Percentiles rank a stretch among this genome's conserved stretches.
Conservation (phyloP, 2,797 vertebrate genomes). For the Chaunax sp. region DNA sequence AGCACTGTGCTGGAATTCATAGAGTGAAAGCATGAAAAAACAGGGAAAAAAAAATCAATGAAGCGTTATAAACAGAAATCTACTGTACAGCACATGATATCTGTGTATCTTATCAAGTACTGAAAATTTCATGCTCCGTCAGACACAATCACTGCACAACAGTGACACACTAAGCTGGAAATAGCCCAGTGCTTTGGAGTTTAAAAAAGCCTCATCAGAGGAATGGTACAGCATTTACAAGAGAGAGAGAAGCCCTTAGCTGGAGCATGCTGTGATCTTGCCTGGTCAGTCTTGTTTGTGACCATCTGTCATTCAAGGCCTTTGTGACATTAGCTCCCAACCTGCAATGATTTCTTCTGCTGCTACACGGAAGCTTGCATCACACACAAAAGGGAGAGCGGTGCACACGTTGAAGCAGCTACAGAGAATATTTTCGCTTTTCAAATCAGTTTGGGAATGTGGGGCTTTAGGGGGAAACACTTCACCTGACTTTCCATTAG, state of each 20-base stretch:
- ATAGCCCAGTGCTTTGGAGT: constrained; percentile 39
- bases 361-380: constrained; percentile 21
- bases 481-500: too few species aligned
- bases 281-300: constrained; percentile 48
- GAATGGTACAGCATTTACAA: constrained; percentile 54
- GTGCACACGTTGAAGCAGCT: constrained; percentile 13
- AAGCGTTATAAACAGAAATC: too few species aligned
- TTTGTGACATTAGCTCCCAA: constrained; percentile 46
- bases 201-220: constrained; percentile 49
- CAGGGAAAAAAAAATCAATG: too few species aligned
- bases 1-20: too few species aligned
- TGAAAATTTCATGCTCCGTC: too few species aligned
- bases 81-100: too few species aligned
- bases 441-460: too few species aligned
- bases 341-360: constrained; percentile 57
- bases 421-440: constrained; percentile 42
- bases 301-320: constrained; percentile 48
- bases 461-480: too few species aligned
- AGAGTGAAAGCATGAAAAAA: neutral
- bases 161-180: constrained; percentile 41
- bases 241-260: constrained; percentile 47
- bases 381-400: too few species aligned
- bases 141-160: constrained; percentile 21
- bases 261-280: constrained; percentile 54
- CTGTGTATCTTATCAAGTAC: too few species aligned